Evolutionary conservation across 2,113 vertebrate species (phyloP), one percentile per base, ranked within the genome.

Genomic region (Engystomops pustulosus): DNA sequence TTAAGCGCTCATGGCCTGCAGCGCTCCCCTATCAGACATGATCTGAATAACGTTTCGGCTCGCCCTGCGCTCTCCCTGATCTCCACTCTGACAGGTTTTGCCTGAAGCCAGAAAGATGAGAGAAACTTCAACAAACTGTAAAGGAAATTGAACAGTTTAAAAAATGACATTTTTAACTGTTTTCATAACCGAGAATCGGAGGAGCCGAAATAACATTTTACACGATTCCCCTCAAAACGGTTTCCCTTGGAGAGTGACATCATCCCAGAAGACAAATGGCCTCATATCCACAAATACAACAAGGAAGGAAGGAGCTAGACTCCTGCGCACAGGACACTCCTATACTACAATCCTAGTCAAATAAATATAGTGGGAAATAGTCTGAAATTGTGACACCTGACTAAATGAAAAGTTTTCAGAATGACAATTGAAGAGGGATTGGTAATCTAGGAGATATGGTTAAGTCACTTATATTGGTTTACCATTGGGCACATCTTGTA

Each of bases 71-170:
- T 32, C 15, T 45, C 47, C 36, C 17, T 18, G 9, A 3, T 75
- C 27, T 49, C 11, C 10, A 47, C 30, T 3, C 30, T 49, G 47
- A 53, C 47, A 76, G 45, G 72, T 76, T 32, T 32, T n/a, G 72
- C 72, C 72, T 32, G 51, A 15, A 44, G 75, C 20, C 75, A 60
- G 51, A 25, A 38, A 58, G 18, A 78, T 9, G 75, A 58, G 53
- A 78, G 20, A 5, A 18, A 38, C 51, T 55, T 55, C 41, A 25
- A 25, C 10, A 78, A 78, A 58, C 53, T 41, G 75, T 60, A 60
- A 78, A 78, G 51, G 53, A 60, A 55, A 78, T 78, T 11, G 51
- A 78, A 78, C 5, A 55, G 8, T 58, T 32, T 60, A 60, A 78
- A 60, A 41, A 51, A 51, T 76, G 47, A 76, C 72, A 53, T 34